Base-by-base conservation (phyloP, 2,888 invertebrate species). In the Chrysolina haemoptera region DNA sequence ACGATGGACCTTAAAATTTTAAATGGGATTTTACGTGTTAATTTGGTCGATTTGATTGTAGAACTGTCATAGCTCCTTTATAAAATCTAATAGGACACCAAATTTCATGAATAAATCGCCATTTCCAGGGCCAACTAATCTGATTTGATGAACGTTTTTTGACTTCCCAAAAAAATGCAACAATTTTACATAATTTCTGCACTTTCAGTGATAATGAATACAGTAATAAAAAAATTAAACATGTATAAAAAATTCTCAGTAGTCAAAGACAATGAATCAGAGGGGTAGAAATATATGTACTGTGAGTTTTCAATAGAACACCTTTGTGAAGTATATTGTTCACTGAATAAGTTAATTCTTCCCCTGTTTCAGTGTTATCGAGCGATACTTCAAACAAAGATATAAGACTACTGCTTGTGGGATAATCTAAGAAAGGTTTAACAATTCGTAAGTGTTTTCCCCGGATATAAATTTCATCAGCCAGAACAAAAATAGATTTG, bases 401-500 rank as follows among this genome's bases (percentile, higher is more conserved):
- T 53, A 53, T 18, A 18, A 53, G 53, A 53, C 11, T 18, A 53
- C 20, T 53, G 18, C 53, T 53, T 53, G 53, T 53, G 53, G 53
- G 18, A 53, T 53, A 20, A 53, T 20, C 53, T 18, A 53, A 53
- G 18, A 53, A 53, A 18, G 18, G 53, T 53, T 53, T 18, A 0
- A 53, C 10, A 53, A 53, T 53, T 53, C 11, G 53, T 53, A 53
- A 53, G 18, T 53, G 53, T 53, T 20, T 53, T 53, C 18, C 18
- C 18, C 18, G 53, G 11, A 53, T 53, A 53, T 18, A 53, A 53
- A 18, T 53, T 16, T 10, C 18, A 20, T 53, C 53, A 18, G 53
- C 53, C 18, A 53, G 53, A 53, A 53, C 53, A 53, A 53, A 53
- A 53, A 53, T 53, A 53, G 53, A 53, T 10, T 16, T 18, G 18